Conservation (phyloP, 2,797 vertebrate species). For the Amblyraja radiata region DNA sequence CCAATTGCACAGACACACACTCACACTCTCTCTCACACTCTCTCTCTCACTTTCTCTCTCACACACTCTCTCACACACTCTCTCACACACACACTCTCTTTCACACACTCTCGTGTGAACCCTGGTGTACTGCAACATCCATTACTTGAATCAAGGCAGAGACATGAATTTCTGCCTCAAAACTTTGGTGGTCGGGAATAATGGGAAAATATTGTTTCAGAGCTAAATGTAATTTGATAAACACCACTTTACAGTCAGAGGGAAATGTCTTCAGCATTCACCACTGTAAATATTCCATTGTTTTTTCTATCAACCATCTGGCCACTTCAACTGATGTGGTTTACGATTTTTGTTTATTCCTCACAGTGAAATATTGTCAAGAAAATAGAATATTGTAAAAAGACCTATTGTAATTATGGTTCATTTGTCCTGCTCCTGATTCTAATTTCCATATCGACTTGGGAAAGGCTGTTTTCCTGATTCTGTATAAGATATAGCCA, state of each 20-base stretch:
- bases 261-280: background rate
- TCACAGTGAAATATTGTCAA: background rate
- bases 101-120: background rate
- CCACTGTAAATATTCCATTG: background rate
- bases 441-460: background rate
- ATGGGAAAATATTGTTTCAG: background rate
- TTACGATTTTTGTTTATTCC: background rate
- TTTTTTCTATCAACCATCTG: background rate
- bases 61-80: background rate
- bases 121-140: background rate
- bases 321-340: background rate
- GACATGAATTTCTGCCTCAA: background rate
- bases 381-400: background rate
- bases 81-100: background rate
- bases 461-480: background rate
- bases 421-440: background rate
- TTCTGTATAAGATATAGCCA: background rate
- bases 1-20: background rate
- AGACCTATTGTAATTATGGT: background rate
- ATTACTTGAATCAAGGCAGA: background rate
- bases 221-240: background rate
- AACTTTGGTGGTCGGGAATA: background rate
- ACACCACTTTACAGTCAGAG: background rate
- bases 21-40: background rate
- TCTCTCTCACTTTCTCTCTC: background rate